phyloP scores from a whole-genome alignment of 2,888 invertebrate species.

The Parasteatoda lunata region DNA sequence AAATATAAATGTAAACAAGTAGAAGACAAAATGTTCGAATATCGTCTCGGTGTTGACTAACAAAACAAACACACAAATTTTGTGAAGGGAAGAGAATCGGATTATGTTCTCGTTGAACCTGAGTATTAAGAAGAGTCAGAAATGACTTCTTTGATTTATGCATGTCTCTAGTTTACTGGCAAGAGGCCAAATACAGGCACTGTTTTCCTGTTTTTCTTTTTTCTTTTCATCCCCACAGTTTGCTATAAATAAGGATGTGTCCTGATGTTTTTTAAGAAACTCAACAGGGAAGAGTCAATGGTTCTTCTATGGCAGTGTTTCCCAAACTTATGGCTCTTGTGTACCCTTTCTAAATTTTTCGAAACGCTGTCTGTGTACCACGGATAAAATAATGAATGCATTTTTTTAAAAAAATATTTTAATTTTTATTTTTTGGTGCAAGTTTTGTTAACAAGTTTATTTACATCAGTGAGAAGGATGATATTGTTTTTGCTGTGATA shows the following conservation, averaged over 20 bases:
- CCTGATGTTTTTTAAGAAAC: conserved; percentile 19
- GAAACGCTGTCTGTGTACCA: conserved; percentile 11
- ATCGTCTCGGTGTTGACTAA: too few relatives aligned
- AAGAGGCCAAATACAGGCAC: conserved; percentile 50
- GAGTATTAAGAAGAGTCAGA: not conserved
- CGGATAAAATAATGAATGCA: too few relatives aligned
- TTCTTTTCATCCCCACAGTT: conserved; percentile 26
- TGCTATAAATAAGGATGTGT: conserved; percentile 55
- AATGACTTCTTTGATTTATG: conserved; percentile 56
- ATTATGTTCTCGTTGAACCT: conserved; percentile 50
- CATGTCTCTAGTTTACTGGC: conserved; percentile 60
- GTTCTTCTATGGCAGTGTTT: conserved; percentile 19
- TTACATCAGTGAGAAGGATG: too few relatives aligned
- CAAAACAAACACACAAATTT: too few relatives aligned
- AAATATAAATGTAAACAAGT: too few relatives aligned
- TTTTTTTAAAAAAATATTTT: too few relatives aligned
- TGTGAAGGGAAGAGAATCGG: not conserved
- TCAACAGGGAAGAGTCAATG: not conserved
- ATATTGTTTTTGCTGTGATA: too few relatives aligned
- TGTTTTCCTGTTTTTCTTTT: conserved; percentile 19
- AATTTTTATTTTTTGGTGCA: too few relatives aligned
- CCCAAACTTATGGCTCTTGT: not conserved
- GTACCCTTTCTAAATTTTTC: not conserved
- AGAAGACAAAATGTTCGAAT: too few relatives aligned
- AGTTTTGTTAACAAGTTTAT: too few relatives aligned